phyloP scores from a whole-genome alignment of 2,113 vertebrate species.

The Benitochromis conjunctus region DNA sequence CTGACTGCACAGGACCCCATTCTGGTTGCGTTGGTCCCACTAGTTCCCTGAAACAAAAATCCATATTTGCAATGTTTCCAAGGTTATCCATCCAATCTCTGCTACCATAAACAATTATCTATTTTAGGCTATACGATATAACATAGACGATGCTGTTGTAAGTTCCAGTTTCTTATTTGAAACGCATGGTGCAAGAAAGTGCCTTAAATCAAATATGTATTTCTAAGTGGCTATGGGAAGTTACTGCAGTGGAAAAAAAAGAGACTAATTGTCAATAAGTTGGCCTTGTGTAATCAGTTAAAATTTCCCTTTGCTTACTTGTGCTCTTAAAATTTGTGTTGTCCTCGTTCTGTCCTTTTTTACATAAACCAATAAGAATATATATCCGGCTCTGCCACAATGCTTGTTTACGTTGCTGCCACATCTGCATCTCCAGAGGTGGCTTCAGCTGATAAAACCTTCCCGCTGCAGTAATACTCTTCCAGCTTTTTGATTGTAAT shows the following conservation, averaged over 20 bases:
- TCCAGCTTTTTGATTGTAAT: slow-evolving; percentile 1
- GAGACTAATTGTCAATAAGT: not conserved
- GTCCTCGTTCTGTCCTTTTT: not conserved
- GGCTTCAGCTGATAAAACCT: slow-evolving; percentile 2
- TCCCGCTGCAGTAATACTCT: not conserved
- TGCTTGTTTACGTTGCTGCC: not conserved
- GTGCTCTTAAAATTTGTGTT: slow-evolving; percentile 27
- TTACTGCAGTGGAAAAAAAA: not conserved
- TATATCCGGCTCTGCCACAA: not conserved
- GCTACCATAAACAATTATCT: not conserved
- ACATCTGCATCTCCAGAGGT: not conserved
- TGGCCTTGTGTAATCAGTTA: not conserved
- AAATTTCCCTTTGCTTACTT: not conserved
- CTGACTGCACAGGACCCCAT: not conserved
- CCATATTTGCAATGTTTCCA: not conserved
- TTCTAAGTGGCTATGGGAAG: not conserved
- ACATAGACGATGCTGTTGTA: not conserved
- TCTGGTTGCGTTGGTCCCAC: not conserved
- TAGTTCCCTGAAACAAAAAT: not conserved
- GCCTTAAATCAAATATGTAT: not conserved
- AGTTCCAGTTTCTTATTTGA: not conserved
- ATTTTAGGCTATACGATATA: not conserved
- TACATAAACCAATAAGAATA: not conserved
- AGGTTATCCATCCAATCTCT: not conserved
- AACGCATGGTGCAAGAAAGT: not conserved